phyloP scores from a whole-genome alignment of 1,140 invertebrate genomes.

The Bombus fervidus region DNA sequence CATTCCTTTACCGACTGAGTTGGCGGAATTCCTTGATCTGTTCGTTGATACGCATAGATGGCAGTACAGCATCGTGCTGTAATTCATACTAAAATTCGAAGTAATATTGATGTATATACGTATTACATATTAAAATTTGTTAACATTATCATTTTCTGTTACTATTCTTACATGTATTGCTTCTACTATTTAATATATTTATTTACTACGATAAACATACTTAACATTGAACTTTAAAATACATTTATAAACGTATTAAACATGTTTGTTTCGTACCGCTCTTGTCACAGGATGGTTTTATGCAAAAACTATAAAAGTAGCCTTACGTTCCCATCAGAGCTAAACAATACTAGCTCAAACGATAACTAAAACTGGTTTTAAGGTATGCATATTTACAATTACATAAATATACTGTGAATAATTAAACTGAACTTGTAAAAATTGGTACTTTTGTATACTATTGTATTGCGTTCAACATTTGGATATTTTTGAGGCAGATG shows the following conservation, averaged over 20 bases:
- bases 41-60: conserved; percentile 1
- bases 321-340: background rate
- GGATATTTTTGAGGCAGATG: background rate
- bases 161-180: background rate
- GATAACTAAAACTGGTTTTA: background rate
- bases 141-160: background rate
- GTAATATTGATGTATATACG: background rate
- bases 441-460: background rate
- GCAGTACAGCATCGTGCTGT: background rate
- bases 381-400: background rate
- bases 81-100: background rate
- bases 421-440: background rate
- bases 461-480: background rate
- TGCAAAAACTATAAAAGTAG: background rate
- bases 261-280: background rate
- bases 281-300: background rate
- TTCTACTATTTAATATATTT: background rate
- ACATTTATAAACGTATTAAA: background rate
- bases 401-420: background rate
- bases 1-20: conserved; percentile 16
- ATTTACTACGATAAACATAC: background rate
- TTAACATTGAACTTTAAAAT: background rate
- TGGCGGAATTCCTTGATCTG: background rate
- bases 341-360: background rate
- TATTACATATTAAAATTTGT: background rate